Evolutionary conservation across 1,140 invertebrate species (phyloP).

Genomic region (Cheumatopsyche charites): DNA sequence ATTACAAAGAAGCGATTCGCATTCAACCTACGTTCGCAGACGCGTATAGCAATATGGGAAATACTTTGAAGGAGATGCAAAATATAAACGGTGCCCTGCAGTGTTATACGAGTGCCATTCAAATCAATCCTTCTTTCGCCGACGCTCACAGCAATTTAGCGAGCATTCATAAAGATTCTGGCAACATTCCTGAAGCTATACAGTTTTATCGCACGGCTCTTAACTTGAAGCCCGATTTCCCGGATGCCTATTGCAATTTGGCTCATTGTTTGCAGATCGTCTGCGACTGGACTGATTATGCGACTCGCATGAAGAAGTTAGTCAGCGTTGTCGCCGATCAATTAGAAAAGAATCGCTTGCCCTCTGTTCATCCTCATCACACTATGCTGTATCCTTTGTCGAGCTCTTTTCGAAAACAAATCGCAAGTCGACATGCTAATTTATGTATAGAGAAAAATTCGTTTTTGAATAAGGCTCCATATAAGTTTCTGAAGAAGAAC

Average conservation of each 20-base stretch:
- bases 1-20: conserved; percentile 98
- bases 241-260: conserved; percentile 98
- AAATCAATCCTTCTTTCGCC: conserved; percentile 98
- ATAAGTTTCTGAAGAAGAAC: conserved; percentile 67
- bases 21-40: conserved; percentile 96
- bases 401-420: conserved; percentile 94
- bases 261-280: conserved; percentile 99
- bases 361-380: conserved; percentile 99
- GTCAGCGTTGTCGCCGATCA: conserved; percentile 97
- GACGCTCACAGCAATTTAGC: conserved; percentile 99
- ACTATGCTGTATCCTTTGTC: conserved; percentile 98
- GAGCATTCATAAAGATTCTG: conserved; percentile 99
- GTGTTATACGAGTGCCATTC: conserved; percentile 96
- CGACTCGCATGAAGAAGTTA: conserved; percentile 93
- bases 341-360: conserved; percentile 93
- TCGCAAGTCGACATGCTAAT: conserved; percentile 95
- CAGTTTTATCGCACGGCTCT: conserved; percentile 96
- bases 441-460: conserved; percentile 97
- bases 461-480: conserved; percentile 85
- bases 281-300: conserved; percentile 99
- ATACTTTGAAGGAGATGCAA: conserved; percentile 99
- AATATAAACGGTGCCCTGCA: conserved; percentile 95
- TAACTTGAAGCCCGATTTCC: conserved; percentile 97
- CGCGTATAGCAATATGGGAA: conserved; percentile 99
- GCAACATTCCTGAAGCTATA: conserved; percentile 98